A percentile compares a stretch with the other conserved stretches of the same genome.
phyloP scores from a whole-genome alignment of 1,140 invertebrate species.

The Nomia melanderi region DNA sequence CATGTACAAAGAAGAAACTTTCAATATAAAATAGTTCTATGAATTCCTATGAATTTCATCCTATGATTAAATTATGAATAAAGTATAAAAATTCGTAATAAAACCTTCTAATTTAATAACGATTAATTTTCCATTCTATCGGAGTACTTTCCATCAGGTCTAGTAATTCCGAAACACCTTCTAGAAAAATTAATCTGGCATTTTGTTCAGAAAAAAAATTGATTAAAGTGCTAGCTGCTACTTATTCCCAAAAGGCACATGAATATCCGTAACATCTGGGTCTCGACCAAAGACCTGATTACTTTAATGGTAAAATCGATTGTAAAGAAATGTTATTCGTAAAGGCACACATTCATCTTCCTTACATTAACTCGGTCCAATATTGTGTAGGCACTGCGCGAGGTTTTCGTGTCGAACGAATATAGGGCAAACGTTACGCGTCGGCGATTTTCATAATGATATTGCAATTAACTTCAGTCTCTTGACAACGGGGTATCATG shows the following conservation, averaged over 20 bases:
- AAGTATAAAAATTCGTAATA: no score
- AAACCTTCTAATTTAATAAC: no score
- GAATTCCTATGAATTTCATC: no score
- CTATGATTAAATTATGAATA: no score
- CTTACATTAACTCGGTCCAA: slow-evolving; percentile 15
- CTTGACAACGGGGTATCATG: slow-evolving; percentile 14
- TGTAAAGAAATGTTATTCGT: not conserved
- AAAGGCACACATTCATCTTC: slow-evolving; percentile 26
- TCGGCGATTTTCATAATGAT: slow-evolving; percentile 49
- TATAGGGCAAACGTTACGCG: slow-evolving; percentile 34
- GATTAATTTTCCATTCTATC: no score
- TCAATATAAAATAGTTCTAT: no score
- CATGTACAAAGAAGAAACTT: no score
- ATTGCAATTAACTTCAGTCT: slow-evolving; percentile 41
- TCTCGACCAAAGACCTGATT: slow-evolving; percentile 4
- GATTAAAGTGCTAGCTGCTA: not conserved
- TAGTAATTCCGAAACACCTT: not conserved
- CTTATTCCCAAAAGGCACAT: not conserved
- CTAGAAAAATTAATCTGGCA: not conserved
- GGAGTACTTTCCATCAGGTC: no score
- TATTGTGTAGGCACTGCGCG: not conserved
- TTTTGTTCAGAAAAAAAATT: not conserved
- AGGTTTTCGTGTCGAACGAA: slow-evolving; percentile 15
- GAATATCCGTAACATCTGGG: not conserved
- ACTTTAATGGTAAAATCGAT: slow-evolving; percentile 29